These are phyloP conservation scores for Ciconia maguari DNA, from an alignment of 2,113 vertebrate genomes.

Conservation along the genomic window DNA sequence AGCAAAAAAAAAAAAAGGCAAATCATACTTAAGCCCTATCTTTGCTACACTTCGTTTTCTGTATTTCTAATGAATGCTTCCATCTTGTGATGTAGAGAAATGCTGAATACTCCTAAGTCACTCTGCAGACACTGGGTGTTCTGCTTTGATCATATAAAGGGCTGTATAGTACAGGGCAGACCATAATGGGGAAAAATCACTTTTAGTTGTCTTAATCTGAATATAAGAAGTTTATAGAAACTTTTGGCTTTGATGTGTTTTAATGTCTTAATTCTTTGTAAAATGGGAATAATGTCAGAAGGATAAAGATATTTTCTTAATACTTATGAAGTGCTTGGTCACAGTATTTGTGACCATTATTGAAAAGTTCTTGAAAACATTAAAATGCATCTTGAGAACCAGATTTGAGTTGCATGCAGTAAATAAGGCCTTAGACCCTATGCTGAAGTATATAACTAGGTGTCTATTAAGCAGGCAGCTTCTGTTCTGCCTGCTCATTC, in stretches of 20 bases:
- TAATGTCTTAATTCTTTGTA: background rate
- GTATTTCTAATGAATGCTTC: background rate
- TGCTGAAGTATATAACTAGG: background rate
- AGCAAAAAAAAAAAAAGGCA: background rate
- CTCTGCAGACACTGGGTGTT: background rate
- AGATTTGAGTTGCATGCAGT: background rate
- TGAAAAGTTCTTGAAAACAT: background rate
- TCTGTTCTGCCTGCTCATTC: background rate
- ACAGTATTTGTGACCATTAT: background rate
- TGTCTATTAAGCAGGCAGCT: background rate
- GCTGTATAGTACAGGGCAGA: background rate
- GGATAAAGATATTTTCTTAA: background rate
- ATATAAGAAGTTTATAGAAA: background rate
- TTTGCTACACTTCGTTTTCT: background rate
- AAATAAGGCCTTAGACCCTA: background rate
- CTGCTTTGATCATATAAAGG: background rate
- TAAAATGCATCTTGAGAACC: background rate
- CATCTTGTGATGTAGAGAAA: background rate
- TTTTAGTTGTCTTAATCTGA: background rate
- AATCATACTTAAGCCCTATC: background rate
- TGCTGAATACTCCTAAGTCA: background rate
- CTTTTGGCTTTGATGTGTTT: background rate
- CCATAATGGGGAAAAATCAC: background rate
- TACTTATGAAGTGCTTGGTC: fast-evolving
- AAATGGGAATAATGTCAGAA: background rate